Base-by-base conservation (phyloP, 2,888 invertebrate genomes). In the Drosophila niveifrons region DNA sequence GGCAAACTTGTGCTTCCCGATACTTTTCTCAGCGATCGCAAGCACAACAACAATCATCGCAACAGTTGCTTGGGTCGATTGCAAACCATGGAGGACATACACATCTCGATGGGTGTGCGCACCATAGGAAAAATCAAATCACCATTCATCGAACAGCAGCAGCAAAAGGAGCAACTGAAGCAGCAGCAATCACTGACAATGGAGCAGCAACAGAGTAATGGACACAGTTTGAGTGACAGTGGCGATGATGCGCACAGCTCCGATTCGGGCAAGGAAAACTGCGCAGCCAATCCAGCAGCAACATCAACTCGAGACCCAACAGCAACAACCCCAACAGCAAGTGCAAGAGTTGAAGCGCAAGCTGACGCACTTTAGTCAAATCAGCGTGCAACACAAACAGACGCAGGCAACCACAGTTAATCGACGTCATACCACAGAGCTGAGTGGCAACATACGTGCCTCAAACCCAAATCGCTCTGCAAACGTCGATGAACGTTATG, bases 41-140 rank as follows among this genome's bases (percentile, higher is more conserved):
- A 82, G 50, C 88, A 84, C 47, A 87, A 85, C 51, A 44, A 46
- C 29, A 74, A 43, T 2, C 72, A 76, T 57, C 69, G 74, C 11
- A 70, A 48, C 41, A 72, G 66, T 15, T 76, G 72, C 23, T 2
- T 70, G 15, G 69, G 51, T 3, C 75, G 78, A 1, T 50, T 81
- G 13, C 73, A 82, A 17, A 82, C 64, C 0, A 4, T 75, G n/a
- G 84, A 82, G 44, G 63, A 82, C 4, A 53, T 87, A 4, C 75
- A 77, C n/a, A 44, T 75, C 8, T 56, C 77, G 4, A 57, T 83
- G 56, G 66, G 61, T 0, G 56, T 75, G 4, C 91, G 91, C 41
- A 88, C 90, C 66, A 92, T 92, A n/a, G 92, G 92, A 15, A 92
- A 92, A 74, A 86, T 92, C 36, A 92, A 92, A 66, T 92, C 92